phyloP scores from a whole-genome alignment of 2,888 invertebrate genomes.

The Sesamia inferens region DNA sequence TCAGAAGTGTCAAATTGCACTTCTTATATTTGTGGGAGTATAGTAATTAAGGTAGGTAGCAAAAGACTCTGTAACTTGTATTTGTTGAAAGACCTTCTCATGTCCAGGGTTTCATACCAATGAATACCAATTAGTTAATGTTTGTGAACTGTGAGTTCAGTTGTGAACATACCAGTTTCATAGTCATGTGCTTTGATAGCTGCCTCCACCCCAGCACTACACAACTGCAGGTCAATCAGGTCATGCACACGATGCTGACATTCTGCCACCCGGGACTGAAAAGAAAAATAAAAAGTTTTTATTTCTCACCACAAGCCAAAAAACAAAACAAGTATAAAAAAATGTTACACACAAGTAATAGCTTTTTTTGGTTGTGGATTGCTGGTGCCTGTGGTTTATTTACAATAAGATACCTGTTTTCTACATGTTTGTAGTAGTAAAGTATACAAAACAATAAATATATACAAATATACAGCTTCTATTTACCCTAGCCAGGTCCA shows the following conservation, averaged over 20 bases:
- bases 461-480: background rate
- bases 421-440: background rate
- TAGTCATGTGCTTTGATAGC: conserved; percentile 98
- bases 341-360: too few species aligned
- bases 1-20: too few species aligned
- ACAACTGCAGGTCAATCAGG: conserved; percentile 97
- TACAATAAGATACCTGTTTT: background rate
- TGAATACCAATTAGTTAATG: background rate
- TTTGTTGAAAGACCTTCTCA: background rate
- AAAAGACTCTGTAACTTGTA: background rate
- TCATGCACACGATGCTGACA: conserved; percentile 98
- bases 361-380: too few species aligned
- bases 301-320: too few species aligned
- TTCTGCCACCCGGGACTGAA: conserved; percentile 96
- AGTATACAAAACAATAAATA: background rate
- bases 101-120: background rate
- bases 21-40: too few species aligned
- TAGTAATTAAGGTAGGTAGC: background rate
- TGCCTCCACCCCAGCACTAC: conserved; percentile 98
- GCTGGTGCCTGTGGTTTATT: too few species aligned
- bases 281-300: background rate
- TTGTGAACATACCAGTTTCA: conserved; percentile 92
- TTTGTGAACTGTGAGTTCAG: background rate
- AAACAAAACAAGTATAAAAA: too few species aligned
- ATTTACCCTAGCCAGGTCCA: conserved; percentile 97